Conservation (phyloP, 2,888 invertebrate genomes). For the Ctena decussata region DNA sequence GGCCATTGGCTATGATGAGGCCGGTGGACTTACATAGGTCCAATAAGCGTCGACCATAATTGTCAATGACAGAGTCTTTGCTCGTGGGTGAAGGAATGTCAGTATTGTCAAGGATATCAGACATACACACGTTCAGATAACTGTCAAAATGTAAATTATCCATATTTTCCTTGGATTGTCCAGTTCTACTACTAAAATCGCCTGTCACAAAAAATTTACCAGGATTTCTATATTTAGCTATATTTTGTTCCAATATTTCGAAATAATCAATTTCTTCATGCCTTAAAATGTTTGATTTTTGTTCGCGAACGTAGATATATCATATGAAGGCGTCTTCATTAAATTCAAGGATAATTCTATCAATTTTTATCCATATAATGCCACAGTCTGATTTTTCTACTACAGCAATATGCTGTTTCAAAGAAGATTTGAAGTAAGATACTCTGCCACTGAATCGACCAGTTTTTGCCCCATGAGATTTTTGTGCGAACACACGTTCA, state of each 20-base stretch:
- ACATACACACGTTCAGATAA: background rate
- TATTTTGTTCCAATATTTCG: background rate
- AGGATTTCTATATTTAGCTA: background rate
- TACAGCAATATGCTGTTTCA: background rate
- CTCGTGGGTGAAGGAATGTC: background rate
- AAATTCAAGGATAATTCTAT: background rate
- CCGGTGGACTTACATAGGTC: conserved; percentile 1
- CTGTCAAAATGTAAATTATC: conserved; percentile 1
- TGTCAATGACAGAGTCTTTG: background rate
- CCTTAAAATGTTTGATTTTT: background rate
- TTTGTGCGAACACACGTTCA: background rate
- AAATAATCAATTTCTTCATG: conserved; percentile 2
- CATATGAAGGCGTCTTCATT: background rate
- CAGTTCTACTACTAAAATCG: conserved; percentile 4
- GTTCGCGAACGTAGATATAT: background rate
- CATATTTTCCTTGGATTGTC: background rate
- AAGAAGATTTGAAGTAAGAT: background rate
- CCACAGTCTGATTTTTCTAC: background rate
- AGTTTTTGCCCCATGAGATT: background rate
- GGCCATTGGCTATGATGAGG: background rate
- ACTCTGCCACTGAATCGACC: background rate
- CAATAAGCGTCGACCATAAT: background rate
- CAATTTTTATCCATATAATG: background rate
- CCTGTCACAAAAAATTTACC: conserved; percentile 9
- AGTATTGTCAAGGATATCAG: background rate